Conservation (phyloP, 2,113 vertebrate genomes). For the Dicerorhinus sumatrensis region DNA sequence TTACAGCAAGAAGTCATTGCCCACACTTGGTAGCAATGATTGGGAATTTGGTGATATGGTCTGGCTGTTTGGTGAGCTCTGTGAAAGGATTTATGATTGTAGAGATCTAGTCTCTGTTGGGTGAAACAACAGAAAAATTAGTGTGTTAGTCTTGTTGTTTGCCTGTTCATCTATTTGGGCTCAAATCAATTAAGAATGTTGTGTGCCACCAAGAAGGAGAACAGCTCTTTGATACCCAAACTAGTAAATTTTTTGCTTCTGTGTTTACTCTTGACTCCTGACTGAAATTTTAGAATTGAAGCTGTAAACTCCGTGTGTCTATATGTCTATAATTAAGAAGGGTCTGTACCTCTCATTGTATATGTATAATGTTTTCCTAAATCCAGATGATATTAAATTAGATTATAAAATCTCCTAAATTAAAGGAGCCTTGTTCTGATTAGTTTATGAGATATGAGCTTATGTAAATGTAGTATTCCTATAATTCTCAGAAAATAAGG, state of each 20-base stretch:
- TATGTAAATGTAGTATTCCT: conserved; percentile 31
- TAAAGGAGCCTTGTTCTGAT: background rate
- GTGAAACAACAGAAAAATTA: background rate
- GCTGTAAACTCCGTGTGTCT: background rate
- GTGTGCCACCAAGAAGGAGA: background rate
- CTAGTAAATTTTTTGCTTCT: background rate
- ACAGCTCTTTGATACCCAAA: conserved; percentile 12
- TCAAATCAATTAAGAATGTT: background rate
- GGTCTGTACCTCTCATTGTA: background rate
- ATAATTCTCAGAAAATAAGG: conserved; percentile 15
- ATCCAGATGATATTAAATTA: background rate
- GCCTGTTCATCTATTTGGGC: background rate
- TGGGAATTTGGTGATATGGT: background rate
- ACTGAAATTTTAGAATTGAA: conserved; percentile 50
- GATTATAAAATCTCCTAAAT: conserved; percentile 43
- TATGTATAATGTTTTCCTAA: background rate
- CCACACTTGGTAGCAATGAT: background rate
- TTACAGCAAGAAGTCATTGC: background rate
- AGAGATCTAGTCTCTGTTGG: background rate
- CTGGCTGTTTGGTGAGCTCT: background rate
- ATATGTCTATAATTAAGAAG: background rate
- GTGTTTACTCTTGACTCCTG: background rate
- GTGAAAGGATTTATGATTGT: background rate
- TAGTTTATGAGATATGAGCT: conserved; percentile 27
- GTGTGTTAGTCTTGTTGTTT: conserved; percentile 10